A percentile compares a stretch with the other conserved stretches of the same genome.
phyloP scores from a whole-genome alignment of 1,140 invertebrate species.

The Trachymyrmex septentrionalis region DNA sequence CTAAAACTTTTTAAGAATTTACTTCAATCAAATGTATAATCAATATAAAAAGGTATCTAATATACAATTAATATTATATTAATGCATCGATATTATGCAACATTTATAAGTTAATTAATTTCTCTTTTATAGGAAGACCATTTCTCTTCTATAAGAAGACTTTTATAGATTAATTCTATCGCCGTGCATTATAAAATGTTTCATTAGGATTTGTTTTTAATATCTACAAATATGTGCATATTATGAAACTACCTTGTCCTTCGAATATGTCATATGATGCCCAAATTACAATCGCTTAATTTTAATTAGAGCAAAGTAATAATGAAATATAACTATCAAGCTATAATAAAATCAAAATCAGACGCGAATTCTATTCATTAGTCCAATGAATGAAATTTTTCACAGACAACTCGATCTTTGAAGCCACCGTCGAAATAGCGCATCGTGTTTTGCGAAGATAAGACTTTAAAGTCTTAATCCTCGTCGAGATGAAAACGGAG shows the following conservation, averaged over 20 bases:
- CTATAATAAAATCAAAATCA: neutral
- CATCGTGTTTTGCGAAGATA: conserved; percentile 73
- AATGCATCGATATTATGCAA: neutral
- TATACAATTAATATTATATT: neutral
- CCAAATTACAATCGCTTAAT: neutral
- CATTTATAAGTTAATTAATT: neutral
- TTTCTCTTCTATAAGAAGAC: neutral
- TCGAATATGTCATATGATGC: neutral
- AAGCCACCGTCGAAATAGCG: conserved; percentile 34
- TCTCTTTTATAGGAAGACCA: neutral
- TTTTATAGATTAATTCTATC: neutral
- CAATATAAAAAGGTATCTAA: neutral
- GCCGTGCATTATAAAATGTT: neutral
- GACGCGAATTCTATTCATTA: conserved; percentile 17
- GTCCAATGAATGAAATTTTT: conserved; percentile 32
- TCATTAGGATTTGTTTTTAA: neutral
- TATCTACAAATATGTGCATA: neutral
- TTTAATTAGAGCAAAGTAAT: neutral
- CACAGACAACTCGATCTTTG: conserved; percentile 32
- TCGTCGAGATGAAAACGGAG: conserved; percentile 55
- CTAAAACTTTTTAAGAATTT: neutral
- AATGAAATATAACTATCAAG: neutral
- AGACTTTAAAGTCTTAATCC: conserved; percentile 76
- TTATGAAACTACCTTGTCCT: neutral
- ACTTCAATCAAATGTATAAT: neutral